Conservation (phyloP, 2,888 invertebrate species). For the Galerucella calmariensis region DNA sequence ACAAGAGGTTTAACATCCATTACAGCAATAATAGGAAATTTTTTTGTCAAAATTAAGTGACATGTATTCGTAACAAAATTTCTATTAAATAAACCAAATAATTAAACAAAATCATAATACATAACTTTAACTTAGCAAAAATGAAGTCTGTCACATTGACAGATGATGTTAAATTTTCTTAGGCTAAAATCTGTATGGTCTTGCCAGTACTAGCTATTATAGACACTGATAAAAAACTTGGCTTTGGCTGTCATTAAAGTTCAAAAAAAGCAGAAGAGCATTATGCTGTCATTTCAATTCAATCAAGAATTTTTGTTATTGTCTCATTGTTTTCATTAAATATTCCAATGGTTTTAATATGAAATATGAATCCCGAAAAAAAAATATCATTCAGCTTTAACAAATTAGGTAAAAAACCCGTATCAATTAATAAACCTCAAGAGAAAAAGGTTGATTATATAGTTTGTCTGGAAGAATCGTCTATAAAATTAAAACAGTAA, state of each 20-base stretch:
- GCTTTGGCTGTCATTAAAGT: no score
- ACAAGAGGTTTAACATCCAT: conserved; percentile 12
- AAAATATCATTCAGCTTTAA: conserved; percentile 86
- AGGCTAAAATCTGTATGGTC: no score
- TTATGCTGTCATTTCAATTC: no score
- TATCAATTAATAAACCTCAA: conserved; percentile 62
- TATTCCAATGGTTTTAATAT: background rate
- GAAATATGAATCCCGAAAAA: conserved; percentile 69
- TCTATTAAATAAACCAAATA: background rate
- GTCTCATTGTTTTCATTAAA: background rate
- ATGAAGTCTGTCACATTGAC: background rate
- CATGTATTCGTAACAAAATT: background rate
- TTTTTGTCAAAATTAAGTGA: background rate
- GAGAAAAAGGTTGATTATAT: conserved; percentile 75
- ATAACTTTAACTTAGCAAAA: background rate
- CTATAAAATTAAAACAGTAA: conserved; percentile 81
- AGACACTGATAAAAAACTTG: no score
- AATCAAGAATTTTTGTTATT: no score
- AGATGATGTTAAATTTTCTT: no score
- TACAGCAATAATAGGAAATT: background rate
- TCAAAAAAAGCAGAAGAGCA: no score
- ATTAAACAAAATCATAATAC: background rate
- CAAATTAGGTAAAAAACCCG: conserved; percentile 72
- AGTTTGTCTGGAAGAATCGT: conserved; percentile 80
- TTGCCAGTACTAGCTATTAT: no score